Conservation (phyloP, 2,888 invertebrate species). For the Dioctria rufipes region DNA sequence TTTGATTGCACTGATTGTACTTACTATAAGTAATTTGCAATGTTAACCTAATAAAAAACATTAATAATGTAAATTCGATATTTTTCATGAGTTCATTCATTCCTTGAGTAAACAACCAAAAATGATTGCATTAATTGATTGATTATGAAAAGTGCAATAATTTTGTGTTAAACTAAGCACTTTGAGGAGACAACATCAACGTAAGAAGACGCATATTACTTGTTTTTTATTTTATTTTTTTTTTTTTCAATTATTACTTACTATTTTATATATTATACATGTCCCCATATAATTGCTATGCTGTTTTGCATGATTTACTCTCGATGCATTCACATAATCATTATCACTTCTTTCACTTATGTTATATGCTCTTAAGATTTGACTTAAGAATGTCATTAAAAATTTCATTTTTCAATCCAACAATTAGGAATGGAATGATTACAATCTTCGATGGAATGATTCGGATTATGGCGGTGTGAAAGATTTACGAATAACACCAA, state of each 20-base stretch:
- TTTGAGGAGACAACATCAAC: constrained; percentile 44
- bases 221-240: constrained; percentile 2
- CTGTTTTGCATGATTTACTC: constrained; percentile 30
- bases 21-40: no score
- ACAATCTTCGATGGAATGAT: constrained; percentile 97
- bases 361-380: not conserved
- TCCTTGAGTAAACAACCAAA: not conserved
- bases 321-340: constrained; percentile 27
- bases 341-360: constrained; percentile 18
- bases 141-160: not conserved
- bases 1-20: no score
- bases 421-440: constrained; percentile 96
- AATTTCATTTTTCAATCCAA: constrained; percentile 61
- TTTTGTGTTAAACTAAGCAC: not conserved
- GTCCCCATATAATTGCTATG: constrained; percentile 28
- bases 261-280: not conserved
- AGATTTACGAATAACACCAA: constrained; percentile 94
- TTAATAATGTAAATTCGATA: no score
- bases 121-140: not conserved
- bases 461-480: constrained; percentile 95
- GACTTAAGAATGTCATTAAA: constrained; percentile 2
- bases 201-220: constrained; percentile 14
- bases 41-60: no score
- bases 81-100: no score
- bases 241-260: constrained; percentile 11